Evolutionary conservation across 2,888 invertebrate genomes (phyloP).

Genomic region (Protophormia terraenovae): DNA sequence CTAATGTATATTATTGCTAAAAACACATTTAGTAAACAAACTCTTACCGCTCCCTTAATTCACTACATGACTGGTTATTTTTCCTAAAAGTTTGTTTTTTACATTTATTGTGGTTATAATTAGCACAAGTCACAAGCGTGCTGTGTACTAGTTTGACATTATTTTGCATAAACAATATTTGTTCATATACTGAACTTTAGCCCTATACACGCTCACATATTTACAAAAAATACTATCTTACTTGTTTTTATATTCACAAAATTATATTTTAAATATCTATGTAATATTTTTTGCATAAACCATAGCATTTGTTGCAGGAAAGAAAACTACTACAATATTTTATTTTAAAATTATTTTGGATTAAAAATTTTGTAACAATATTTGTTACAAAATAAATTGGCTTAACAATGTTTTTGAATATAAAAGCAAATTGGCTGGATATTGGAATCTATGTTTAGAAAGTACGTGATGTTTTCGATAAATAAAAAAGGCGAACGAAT

Average conservation of each 20-base stretch:
- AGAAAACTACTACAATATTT: not conserved
- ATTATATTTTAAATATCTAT: too few relatives aligned
- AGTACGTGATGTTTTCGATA: not conserved
- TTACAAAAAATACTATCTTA: too few relatives aligned
- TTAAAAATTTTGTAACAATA: too few relatives aligned
- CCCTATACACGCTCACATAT: not conserved
- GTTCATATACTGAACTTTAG: not conserved
- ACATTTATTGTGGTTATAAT: conserved; percentile 25
- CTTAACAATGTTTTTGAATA: not conserved
- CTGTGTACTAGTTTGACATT: conserved; percentile 29
- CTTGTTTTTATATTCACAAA: too few relatives aligned
- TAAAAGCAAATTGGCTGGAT: not conserved
- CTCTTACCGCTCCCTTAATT: too few relatives aligned
- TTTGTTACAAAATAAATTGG: conserved; percentile 19
- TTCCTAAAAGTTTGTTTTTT: too few relatives aligned
- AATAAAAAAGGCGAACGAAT: too few relatives aligned
- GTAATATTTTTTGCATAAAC: too few relatives aligned
- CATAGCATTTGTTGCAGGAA: not conserved
- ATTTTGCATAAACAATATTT: conserved; percentile 22
- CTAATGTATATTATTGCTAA: too few relatives aligned
- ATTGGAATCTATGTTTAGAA: not conserved
- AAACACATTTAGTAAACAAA: too few relatives aligned
- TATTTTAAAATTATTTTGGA: too few relatives aligned
- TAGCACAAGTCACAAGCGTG: conserved; percentile 36
- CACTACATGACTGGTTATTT: too few relatives aligned